Evolutionary conservation across 2,888 invertebrate species (phyloP).

Genomic region (Eupithecia dodoneata): DNA sequence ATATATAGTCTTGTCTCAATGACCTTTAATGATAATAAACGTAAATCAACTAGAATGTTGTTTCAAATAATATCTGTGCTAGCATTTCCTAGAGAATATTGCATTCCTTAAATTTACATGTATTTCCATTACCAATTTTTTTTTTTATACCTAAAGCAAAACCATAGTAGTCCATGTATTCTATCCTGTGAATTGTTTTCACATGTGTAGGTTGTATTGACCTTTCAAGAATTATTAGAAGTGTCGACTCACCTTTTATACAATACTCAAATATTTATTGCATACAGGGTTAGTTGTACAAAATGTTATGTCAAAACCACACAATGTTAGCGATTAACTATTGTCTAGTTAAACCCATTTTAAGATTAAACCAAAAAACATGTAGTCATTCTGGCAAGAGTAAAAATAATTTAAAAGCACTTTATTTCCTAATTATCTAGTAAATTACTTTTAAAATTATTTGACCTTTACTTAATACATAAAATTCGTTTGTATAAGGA

Average conservation of each 20-base stretch:
- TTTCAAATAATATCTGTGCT: background rate
- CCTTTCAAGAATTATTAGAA: background rate
- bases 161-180: background rate
- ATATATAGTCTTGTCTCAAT: conserved; percentile 15
- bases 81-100: background rate
- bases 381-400: background rate
- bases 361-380: no score
- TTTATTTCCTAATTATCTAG: no score
- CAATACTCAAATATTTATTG: no score
- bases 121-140: background rate
- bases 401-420: background rate
- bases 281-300: no score
- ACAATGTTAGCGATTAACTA: no score
- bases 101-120: background rate
- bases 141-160: background rate
- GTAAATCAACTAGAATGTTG: conserved; percentile 11
- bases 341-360: no score
- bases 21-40: conserved; percentile 31
- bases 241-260: no score
- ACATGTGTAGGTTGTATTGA: background rate
- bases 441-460: no score
- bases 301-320: no score
- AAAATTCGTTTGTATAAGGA: background rate
- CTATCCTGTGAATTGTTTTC: background rate
- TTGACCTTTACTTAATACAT: background rate